Conservation (phyloP, 2,797 vertebrate species). For the Enteromius argenteus region DNA sequence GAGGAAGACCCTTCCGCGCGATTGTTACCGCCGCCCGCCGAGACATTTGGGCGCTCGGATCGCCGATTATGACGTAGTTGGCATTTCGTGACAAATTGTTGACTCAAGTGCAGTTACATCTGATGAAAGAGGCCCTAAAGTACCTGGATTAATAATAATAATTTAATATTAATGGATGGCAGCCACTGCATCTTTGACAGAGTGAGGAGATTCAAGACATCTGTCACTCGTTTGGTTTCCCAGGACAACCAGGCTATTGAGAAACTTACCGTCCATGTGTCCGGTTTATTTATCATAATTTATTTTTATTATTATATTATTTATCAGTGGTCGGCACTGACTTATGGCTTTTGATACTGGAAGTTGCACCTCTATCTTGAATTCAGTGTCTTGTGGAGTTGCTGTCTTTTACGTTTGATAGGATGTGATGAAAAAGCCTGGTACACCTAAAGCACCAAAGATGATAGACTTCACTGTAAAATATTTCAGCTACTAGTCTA, state of each 20-base stretch:
- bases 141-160: conserved; percentile 16
- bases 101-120: conserved; percentile 23
- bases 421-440: conserved; percentile 18
- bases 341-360: conserved; percentile 28
- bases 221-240: background rate
- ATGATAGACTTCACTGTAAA: conserved; percentile 28
- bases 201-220: background rate
- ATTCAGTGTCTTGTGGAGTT: background rate
- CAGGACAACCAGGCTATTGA: background rate
- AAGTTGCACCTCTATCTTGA: background rate
- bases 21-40: conserved; percentile 15
- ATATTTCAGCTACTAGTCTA: background rate
- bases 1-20: conserved; percentile 60
- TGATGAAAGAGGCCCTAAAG: conserved; percentile 28
- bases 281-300: background rate
- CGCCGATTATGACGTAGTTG: conserved; percentile 45
- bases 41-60: conserved; percentile 9
- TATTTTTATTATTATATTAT: background rate
- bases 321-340: background rate
- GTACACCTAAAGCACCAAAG: conserved; percentile 26
- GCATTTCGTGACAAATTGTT: conserved; percentile 49
- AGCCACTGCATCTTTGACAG: conserved; percentile 23
- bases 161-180: background rate
- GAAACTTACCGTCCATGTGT: background rate
- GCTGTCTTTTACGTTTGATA: conserved; percentile 24